phyloP scores from a whole-genome alignment of 2,888 invertebrate genomes.

The Tanypteryx hageni region DNA sequence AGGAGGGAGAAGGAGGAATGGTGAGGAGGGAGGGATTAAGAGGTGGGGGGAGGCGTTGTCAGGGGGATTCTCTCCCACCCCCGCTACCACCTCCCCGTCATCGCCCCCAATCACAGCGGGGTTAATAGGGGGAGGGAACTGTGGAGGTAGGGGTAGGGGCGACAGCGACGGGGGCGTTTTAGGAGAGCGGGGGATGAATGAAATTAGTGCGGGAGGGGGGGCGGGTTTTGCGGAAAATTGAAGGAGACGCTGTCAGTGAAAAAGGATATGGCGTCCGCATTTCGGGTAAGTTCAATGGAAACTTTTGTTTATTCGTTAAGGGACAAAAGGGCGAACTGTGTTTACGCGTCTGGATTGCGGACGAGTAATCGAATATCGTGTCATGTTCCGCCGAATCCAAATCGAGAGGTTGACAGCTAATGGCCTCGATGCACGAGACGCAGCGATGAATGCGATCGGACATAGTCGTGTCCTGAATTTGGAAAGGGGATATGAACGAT shows the following conservation, averaged over 20 bases:
- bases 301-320: not conserved
- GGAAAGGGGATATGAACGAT: no score
- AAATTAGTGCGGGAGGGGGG: not conserved
- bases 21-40: not conserved
- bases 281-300: not conserved
- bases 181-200: not conserved
- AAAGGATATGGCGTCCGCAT: not conserved
- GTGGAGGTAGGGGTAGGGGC: no score
- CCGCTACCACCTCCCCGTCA: not conserved
- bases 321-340: not conserved
- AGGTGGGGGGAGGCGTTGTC: not conserved
- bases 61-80: not conserved
- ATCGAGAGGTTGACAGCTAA: no score
- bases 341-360: not conserved
- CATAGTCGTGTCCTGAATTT: no score
- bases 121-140: not conserved
- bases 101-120: not conserved
- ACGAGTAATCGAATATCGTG: not conserved
- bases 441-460: no score
- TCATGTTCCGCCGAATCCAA: no score
- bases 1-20: not conserved
- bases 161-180: no score
- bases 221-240: not conserved
- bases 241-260: not conserved
- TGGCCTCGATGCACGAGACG: no score